Conservation (phyloP, 2,797 vertebrate species). For the Jordanella pulchra region DNA sequence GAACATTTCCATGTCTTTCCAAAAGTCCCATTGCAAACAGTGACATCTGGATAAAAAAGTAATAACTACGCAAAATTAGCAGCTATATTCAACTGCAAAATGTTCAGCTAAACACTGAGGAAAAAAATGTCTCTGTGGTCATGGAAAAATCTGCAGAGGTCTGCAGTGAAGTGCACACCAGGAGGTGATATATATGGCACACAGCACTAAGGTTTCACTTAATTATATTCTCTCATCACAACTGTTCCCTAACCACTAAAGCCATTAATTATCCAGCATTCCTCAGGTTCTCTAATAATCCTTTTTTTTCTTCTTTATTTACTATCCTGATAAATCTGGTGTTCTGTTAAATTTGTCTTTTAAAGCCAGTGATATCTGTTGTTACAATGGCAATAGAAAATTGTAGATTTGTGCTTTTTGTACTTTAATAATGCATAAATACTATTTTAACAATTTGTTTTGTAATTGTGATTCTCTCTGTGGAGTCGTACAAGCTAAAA, state of each 20-base stretch:
- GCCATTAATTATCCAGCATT: too few species aligned
- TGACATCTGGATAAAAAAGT: conserved; percentile 25
- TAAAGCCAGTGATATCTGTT: background rate
- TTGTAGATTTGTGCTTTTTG: background rate
- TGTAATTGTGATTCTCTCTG: background rate
- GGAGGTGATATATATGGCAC: conserved; percentile 69
- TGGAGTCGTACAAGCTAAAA: background rate
- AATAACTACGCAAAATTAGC: conserved; percentile 25
- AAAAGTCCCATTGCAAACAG: conserved; percentile 21
- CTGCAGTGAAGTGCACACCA: conserved; percentile 40
- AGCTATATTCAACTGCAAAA: background rate
- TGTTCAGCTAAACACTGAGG: conserved; percentile 29
- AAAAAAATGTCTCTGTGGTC: conserved; percentile 30
- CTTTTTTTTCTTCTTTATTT: background rate
- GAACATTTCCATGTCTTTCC: conserved; percentile 8
- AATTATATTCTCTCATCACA: background rate
- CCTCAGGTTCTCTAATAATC: background rate
- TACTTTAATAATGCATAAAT: background rate
- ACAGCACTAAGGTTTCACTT: conserved; percentile 27
- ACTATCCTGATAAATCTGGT: background rate
- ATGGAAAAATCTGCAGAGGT: conserved; percentile 66
- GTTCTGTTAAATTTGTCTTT: background rate
- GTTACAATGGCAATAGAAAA: background rate
- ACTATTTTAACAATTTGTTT: background rate
- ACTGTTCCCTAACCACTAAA: background rate